Evolutionary conservation across 1,140 invertebrate genomes (phyloP).

Genomic region (Geopemphigus sp.): DNA sequence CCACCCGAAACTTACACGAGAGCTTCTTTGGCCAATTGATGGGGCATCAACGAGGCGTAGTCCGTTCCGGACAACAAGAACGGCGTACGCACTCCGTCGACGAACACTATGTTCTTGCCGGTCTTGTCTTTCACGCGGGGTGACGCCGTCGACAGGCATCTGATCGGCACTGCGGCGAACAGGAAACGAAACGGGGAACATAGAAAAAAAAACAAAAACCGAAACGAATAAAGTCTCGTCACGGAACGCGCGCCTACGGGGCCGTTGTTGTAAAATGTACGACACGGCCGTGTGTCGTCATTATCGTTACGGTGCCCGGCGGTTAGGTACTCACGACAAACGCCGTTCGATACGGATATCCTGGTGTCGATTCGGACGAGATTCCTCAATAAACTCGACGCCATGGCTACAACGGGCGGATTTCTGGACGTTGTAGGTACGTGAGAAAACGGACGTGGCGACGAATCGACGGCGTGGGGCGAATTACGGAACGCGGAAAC

Average conservation of each 20-base stretch:
- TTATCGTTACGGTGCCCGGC: too few relatives aligned
- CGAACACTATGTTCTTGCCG: constrained; percentile 86
- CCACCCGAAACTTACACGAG: constrained; percentile 68
- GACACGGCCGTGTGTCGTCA: too few relatives aligned
- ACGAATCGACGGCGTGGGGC: background rate
- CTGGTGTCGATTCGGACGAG: constrained; percentile 16
- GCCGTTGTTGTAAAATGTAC: too few relatives aligned
- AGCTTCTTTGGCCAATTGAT: constrained; percentile 88
- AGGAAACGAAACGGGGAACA: too few relatives aligned
- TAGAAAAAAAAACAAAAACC: too few relatives aligned
- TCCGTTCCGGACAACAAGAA: constrained; percentile 91
- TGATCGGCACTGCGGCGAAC: constrained; percentile 8
- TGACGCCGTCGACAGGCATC: constrained; percentile 31
- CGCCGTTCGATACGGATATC: constrained; percentile 14
- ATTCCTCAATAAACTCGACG: constrained; percentile 35
- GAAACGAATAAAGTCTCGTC: too few relatives aligned
- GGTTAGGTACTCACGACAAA: constrained; percentile 27
- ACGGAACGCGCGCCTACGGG: too few relatives aligned
- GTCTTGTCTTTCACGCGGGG: constrained; percentile 59
- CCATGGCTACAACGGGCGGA: constrained; percentile 1
- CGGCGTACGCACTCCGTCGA: constrained; percentile 94
- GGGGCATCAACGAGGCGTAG: constrained; percentile 91
- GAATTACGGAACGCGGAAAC: constrained; percentile 34
- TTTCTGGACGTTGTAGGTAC: too few relatives aligned
- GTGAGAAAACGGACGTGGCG: too few relatives aligned